Base-by-base conservation (phyloP, 2,797 vertebrate genomes). In the Thunnus albacares region DNA sequence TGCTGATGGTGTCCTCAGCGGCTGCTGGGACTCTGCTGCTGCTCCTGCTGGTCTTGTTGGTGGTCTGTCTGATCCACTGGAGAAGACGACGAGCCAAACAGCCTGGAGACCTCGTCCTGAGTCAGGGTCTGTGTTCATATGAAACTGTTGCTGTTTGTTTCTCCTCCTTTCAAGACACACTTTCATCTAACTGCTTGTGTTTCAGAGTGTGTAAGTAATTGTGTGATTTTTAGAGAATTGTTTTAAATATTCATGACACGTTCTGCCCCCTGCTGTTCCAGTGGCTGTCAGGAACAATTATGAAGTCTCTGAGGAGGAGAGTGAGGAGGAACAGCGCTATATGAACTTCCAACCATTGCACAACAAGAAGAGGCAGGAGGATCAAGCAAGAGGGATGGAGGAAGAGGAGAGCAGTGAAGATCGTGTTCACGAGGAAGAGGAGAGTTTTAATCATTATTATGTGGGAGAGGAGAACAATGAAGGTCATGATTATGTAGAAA, bases 51-150 rank as follows among this genome's bases (percentile, higher is more conserved):
- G 43, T 80, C 33, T 45, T 71, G 20, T 0, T 49, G 70, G 52
- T 10, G 15, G n/a, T 62, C 58, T 72, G 12, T 35, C 51, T 77
- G 45, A 18, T 63, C 20, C 0, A 1, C 65, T 62, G 47, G 49
- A 73, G 55, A 47, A 70, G 35, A 67, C 12, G 1, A 59, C 45
- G 1, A 64, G 10, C 33, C 6, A 41, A 18, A n/a, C 26, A 11
- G 26, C 45, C 30, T 6, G 17, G 0, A 38, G 9, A 1, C 15
- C 24, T 60, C 5, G 20, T 17, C 30, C 67, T 67, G 51, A 78
- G 6, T 43, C 73, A 71, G 71, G 3, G 79, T 85, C 1, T 14
- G 73, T 71, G 18, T 7, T 60, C 35, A 15, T 11, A 45, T 30
- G 9, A 30, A 30, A 30, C 28, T 30, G 28, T 30, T 30, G 35